Evolutionary conservation across 2,797 vertebrate genomes (phyloP), one percentile per base, ranked within the genome.

Genomic region (Moxostoma hubbsi): DNA sequence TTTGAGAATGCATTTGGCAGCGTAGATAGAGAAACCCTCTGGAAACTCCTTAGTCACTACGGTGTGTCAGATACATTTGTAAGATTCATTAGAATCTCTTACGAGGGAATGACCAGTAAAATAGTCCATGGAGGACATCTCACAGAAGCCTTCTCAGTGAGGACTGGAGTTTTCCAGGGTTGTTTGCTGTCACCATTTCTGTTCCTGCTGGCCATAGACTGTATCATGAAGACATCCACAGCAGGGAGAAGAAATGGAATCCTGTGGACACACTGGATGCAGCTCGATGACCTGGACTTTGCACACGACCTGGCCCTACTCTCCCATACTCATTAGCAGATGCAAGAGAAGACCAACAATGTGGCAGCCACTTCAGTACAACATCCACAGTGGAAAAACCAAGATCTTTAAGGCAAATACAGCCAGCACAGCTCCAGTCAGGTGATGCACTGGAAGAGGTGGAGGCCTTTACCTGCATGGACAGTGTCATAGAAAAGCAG

Each of bases 1-100:
- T 77, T 47, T 43, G 36, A 77, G 9, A 82, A 71, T 10, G 43
- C 73, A 1, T 82, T 83, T 73, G 67, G 80, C 43, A 76, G 68
- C 1, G n/a, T 83, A 8, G 51, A 83, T n/a, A 36, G 55, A 7
- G 13, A 65, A 49, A 63, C 66, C 10, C 46, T 59, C 4, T 75
- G 72, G 72, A 75, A 50, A 6, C 63, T 75, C 1, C 45, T 75
- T 4, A 16, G 65, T 10, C 65, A 68, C n/a, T 68, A 51, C 1
- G 8, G 15, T 2, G 15, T 66, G 6, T 46, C 64, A 6, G 15
- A 13, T 9, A 66, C 49, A 15, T 2, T 66, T 0, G 7, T 6
- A 10, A 66, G 12, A 10, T 12, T 53, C 51, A 13, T 53, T 2
- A 53, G 51, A 11, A 54, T 13, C 51, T 54, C 11, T 12, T 13